Percentiles rank a stretch among this genome's conserved stretches.
phyloP scores from a whole-genome alignment of 2,797 vertebrate genomes.

The Thripadectes ignobilis region DNA sequence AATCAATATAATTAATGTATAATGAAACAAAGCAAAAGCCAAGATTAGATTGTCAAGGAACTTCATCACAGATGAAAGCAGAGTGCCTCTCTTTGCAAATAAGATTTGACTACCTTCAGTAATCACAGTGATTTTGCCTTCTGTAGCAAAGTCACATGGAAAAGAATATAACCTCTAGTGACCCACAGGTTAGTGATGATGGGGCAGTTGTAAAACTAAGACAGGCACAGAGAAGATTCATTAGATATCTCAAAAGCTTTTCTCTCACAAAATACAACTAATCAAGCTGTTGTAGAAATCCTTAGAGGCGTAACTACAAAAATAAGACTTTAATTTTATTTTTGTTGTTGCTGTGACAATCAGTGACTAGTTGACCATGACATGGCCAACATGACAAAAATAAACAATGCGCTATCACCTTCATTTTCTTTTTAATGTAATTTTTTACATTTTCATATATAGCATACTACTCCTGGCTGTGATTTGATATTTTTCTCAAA shows the following conservation, averaged over 20 bases:
- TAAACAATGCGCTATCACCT: not conserved
- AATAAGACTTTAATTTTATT: not conserved
- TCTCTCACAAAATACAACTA: not conserved
- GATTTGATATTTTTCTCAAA: not conserved
- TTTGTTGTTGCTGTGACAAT: not conserved
- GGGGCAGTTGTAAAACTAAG: not conserved
- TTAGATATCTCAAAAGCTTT: not conserved
- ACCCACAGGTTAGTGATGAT: not conserved
- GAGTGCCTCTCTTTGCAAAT: not conserved
- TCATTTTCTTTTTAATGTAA: not conserved
- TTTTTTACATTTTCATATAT: not conserved
- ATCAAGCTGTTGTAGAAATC: not conserved
- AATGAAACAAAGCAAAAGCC: slow-evolving; percentile 34
- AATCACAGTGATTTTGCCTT: not conserved
- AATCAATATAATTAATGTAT: slow-evolving; percentile 26
- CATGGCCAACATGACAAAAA: not conserved
- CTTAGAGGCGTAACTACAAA: not conserved
- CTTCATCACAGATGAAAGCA: not conserved
- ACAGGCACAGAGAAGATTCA: not conserved
- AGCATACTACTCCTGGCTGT: rapidly evolving
- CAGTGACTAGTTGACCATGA: not conserved
- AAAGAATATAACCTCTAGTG: not conserved
- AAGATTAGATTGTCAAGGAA: not conserved
- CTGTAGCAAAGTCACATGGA: not conserved
- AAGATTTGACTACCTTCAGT: not conserved